Conservation (phyloP, 2,888 invertebrate species). For the Cephalotes varians region DNA sequence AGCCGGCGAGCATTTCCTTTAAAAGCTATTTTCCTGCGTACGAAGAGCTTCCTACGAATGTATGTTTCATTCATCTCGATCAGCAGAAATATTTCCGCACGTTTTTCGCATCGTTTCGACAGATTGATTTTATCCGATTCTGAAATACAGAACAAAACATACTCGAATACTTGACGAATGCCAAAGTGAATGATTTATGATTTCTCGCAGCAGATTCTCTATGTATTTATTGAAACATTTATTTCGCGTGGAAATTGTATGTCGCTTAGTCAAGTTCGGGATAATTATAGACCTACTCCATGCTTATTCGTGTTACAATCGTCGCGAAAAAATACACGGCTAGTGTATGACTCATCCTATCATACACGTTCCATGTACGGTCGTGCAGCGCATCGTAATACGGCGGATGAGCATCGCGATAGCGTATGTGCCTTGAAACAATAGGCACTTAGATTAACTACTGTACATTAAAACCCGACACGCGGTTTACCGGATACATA, state of each 20-base stretch:
- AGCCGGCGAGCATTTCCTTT: neutral
- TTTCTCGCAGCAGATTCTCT: neutral
- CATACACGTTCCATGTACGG: conserved; percentile 65
- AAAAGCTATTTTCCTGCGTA: conserved; percentile 27
- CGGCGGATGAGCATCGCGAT: conserved; percentile 59
- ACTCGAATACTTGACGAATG: neutral
- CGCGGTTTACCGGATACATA: conserved; percentile 53
- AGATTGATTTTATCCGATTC: conserved; percentile 13
- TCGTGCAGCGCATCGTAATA: conserved; percentile 67
- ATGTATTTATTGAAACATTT: neutral
- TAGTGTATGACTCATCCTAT: conserved; percentile 68
- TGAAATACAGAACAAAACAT: neutral
- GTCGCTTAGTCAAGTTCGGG: conserved; percentile 41
- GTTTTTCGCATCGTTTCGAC: conserved; percentile 1
- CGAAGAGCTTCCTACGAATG: conserved; percentile 35
- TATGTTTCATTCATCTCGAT: conserved; percentile 31
- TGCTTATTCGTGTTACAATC: conserved; percentile 56
- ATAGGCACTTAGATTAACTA: conserved; percentile 73
- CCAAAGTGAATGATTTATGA: neutral
- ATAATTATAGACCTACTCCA: conserved; percentile 32
- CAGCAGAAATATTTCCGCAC: neutral
- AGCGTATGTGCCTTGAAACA: conserved; percentile 67
- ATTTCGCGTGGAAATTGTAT: conserved; percentile 8
- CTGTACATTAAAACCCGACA: conserved; percentile 65
- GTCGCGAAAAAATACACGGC: conserved; percentile 62